These are phyloP conservation scores for Orestias chungarensis DNA, from an alignment of 2,797 vertebrate genomes.

Conservation along the genomic window DNA sequence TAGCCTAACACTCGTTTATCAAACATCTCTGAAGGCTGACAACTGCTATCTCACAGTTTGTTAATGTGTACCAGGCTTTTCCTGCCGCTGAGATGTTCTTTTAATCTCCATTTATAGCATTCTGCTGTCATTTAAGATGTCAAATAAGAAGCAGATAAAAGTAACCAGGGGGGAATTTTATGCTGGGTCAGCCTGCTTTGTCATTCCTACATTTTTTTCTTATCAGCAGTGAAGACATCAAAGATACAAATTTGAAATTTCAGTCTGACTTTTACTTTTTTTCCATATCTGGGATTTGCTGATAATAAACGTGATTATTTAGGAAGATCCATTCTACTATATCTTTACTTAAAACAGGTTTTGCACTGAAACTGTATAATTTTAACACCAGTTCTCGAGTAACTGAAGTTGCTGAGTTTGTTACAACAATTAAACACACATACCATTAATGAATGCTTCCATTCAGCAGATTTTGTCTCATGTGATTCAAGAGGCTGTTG, in stretches of 20 bases:
- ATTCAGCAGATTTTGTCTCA: slow-evolving; percentile 39
- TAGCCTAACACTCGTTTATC: slow-evolving; percentile 16
- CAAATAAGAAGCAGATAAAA: slow-evolving; percentile 24
- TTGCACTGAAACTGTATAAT: not conserved
- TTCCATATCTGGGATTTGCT: not conserved
- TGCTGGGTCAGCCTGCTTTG: slow-evolving; percentile 16
- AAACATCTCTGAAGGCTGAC: slow-evolving; percentile 18
- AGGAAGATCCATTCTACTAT: not conserved
- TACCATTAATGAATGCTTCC: slow-evolving; percentile 44
- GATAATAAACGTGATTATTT: not conserved
- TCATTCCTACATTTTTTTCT: not conserved
- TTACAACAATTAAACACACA: not conserved
- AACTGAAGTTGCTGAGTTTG: not conserved
- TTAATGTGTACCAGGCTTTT: slow-evolving; percentile 40
- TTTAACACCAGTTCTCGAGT: not conserved
- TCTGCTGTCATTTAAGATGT: slow-evolving; percentile 35
- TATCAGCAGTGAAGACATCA: slow-evolving; percentile 7
- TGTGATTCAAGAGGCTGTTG: slow-evolving; percentile 6
- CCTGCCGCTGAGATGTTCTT: slow-evolving; percentile 10
- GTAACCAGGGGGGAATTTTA: slow-evolving; percentile 26
- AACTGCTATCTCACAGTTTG: slow-evolving; percentile 42
- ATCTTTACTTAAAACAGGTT: not conserved
- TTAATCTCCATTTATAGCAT: slow-evolving; percentile 42
- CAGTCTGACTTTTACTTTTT: not conserved
- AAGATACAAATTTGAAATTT: not conserved